Conservation (phyloP, 2,113 vertebrate genomes). For the Dasyprocta punctata region DNA sequence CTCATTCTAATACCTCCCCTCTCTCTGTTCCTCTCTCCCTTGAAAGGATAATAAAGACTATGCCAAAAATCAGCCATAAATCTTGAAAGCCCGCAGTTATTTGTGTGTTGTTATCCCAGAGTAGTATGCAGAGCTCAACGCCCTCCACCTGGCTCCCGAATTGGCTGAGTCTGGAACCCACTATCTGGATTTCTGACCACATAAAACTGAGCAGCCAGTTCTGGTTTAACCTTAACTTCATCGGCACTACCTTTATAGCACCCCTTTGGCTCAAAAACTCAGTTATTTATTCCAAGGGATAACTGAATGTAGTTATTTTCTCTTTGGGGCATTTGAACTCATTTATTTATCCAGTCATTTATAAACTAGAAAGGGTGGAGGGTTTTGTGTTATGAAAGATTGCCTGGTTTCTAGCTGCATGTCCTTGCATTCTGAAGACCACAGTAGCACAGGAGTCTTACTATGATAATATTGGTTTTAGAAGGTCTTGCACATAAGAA, state of each 20-base stretch:
- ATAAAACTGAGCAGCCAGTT: background rate
- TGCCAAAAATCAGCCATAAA: background rate
- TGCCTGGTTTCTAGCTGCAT: background rate
- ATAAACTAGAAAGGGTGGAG: background rate
- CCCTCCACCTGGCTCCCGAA: background rate
- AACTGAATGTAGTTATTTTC: background rate
- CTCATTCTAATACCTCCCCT: background rate
- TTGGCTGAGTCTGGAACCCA: background rate
- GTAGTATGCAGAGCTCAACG: background rate
- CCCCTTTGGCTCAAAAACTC: conserved; percentile 14
- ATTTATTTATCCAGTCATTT: background rate
- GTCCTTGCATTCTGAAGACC: background rate
- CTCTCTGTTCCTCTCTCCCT: background rate
- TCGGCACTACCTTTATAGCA: background rate
- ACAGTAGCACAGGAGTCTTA: background rate
- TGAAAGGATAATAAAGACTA: conserved; percentile 11
- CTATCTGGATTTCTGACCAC: background rate
- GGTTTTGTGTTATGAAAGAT: background rate
- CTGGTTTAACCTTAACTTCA: conserved; percentile 56
- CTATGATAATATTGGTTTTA: background rate
- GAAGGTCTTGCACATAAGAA: background rate
- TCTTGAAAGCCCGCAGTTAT: conserved; percentile 28
- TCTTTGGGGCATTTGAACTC: conserved; percentile 19
- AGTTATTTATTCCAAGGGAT: background rate
- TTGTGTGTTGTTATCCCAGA: background rate